These are phyloP conservation scores for Clarias laeviceps DNA, from an alignment of 2,797 vertebrate genomes.

Conservation along the genomic window DNA sequence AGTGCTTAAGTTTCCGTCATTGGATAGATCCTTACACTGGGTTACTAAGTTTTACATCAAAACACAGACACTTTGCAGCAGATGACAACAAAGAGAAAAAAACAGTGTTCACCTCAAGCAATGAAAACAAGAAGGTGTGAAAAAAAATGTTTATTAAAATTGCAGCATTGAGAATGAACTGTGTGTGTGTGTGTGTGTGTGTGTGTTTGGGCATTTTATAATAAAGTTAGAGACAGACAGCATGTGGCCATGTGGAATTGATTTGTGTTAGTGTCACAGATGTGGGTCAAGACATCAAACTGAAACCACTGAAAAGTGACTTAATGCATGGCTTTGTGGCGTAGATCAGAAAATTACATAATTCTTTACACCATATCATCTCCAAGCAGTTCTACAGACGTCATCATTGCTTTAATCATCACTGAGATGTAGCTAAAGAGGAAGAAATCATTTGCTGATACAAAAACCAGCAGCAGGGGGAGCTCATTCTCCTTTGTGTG, in stretches of 20 bases:
- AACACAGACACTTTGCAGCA: constrained; percentile 15
- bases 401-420: neutral
- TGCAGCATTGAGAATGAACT: too few species aligned
- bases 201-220: neutral
- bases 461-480: neutral
- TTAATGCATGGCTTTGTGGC: neutral
- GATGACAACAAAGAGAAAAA: neutral
- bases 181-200: too few species aligned
- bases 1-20: too few species aligned
- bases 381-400: neutral
- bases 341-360: neutral
- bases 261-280: neutral
- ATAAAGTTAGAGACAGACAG: neutral
- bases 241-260: neutral
- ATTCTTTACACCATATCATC: neutral
- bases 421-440: neutral
- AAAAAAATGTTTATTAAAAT: neutral
- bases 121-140: neutral
- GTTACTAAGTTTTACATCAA: neutral
- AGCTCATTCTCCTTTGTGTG: neutral
- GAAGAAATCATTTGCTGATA: neutral
- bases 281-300: neutral
- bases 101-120: neutral
- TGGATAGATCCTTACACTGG: too few species aligned
- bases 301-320: neutral